A percentile compares a stretch with the other conserved stretches of the same genome.
Evolutionary conservation across 2,113 vertebrate species (phyloP).

Genomic region (Sphaerodactylus townsendi): DNA sequence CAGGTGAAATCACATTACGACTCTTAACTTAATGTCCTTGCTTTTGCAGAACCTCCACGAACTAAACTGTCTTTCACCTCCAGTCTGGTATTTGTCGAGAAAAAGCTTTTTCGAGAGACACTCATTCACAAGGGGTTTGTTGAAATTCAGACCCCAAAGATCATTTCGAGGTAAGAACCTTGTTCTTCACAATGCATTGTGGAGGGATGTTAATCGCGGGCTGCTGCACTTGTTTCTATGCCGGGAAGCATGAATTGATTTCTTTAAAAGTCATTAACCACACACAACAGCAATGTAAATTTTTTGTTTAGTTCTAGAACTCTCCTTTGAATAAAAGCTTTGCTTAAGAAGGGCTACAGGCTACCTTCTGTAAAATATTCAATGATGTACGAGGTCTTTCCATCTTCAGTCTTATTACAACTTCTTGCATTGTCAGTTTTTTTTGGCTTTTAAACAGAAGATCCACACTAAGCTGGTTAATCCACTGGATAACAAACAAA

Average conservation of each 20-base stretch:
- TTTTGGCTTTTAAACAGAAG: not conserved
- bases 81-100: slow-evolving; percentile 94
- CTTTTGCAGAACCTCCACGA: slow-evolving; percentile 90
- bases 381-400: not conserved
- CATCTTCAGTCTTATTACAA: not conserved
- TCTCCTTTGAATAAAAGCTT: not conserved
- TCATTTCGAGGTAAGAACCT: slow-evolving; percentile 89
- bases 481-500: not conserved
- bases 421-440: not conserved
- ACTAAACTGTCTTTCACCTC: slow-evolving; percentile 91
- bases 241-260: not conserved
- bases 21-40: slow-evolving; percentile 55
- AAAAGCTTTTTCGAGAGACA: slow-evolving; percentile 94
- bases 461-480: not conserved
- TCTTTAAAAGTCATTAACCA: not conserved
- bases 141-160: slow-evolving; percentile 98
- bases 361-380: no score
- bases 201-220: not conserved
- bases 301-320: not conserved
- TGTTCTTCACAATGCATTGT: not conserved
- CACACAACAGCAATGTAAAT: not conserved
- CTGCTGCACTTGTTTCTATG: no score
- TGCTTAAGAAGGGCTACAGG: not conserved
- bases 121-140: slow-evolving; percentile 92
- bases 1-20: slow-evolving; percentile 35